Evolutionary conservation across 2,888 invertebrate species (phyloP), one percentile per base, ranked within the genome.

Genomic region (Branchipolynoe longqiensis): DNA sequence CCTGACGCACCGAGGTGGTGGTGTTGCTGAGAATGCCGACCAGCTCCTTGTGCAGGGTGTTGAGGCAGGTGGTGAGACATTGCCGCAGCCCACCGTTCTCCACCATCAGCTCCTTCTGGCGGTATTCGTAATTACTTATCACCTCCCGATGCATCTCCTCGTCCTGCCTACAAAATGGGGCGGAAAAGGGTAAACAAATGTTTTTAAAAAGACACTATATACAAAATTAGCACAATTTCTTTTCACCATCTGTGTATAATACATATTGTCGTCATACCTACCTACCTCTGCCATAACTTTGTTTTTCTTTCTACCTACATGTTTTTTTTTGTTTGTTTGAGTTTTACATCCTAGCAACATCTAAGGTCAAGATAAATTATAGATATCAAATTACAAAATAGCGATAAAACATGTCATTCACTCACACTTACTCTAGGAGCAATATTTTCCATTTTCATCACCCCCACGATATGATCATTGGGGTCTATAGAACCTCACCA

Each of bases 61-160:
- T 31, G 22, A 93, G 87, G 87, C 91, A 91, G 78, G 90, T 87
- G 6, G 38, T 83, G 18, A 93, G 87, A 87, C 91, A 91, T 85
- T 92, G 90, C 4, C 92, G 87, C 38, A 92, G 88, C 12, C 91
- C 91, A 28, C 88, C 87, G 87, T 92, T 93, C 87, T 93, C 93
- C 69, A 90, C 89, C 85, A 91, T 87, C 82, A 93, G 85, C 81
- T 91, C 91, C 85, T 90, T 89, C 84, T 92, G 92, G 73, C 91
- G 91, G 25, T 91, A 91, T 85, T 93, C 93, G 88, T 91, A 92
- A 86, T 90, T 91, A 22, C 86, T 83, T 58, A 93, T 90, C 85
- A 93, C 85, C 4, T 89, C 31, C 81, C 90, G 91, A 87, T 92
- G 92, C 90, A 92, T 89, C 85, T 92, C 92, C 69, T 90, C 91